phyloP scores from a whole-genome alignment of 2,113 vertebrate genomes.

The Leuciscus idus region DNA sequence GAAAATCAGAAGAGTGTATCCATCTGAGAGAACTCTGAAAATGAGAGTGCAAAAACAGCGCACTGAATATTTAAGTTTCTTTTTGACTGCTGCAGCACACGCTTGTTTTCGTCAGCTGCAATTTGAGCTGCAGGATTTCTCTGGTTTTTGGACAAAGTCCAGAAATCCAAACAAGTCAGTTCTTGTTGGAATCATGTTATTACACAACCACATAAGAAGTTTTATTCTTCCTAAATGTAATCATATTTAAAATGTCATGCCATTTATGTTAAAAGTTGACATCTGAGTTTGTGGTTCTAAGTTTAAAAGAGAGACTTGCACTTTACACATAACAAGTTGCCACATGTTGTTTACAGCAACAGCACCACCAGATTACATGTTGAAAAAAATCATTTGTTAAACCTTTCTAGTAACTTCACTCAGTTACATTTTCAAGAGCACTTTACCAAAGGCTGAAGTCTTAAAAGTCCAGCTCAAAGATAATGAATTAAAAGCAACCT shows the following conservation, averaged over 20 bases:
- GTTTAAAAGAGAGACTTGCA: not conserved
- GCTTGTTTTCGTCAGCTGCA: not conserved
- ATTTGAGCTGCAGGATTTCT: not conserved
- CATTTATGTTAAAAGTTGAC: not conserved
- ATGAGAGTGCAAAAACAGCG: not conserved
- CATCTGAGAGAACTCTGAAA: not conserved
- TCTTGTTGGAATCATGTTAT: not conserved
- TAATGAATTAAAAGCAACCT: no score
- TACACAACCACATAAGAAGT: not conserved
- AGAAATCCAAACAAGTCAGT: not conserved
- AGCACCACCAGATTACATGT: not conserved
- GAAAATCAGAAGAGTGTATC: not conserved
- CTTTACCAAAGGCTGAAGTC: no score
- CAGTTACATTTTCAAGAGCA: no score
- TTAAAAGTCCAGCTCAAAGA: no score
- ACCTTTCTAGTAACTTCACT: no score
- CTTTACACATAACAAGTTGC: not conserved
- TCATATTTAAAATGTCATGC: not conserved
- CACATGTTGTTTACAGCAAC: not conserved
- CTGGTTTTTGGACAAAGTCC: not conserved
- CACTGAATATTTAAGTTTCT: not conserved
- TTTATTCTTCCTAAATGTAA: not conserved
- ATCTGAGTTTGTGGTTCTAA: not conserved
- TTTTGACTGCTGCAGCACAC: not conserved
- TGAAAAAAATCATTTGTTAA: no score